Percentiles rank a stretch among this genome's conserved stretches.
These are phyloP conservation scores for Eupelmus urozonus DNA, from an alignment of 2,888 invertebrate species.

Conservation along the genomic window DNA sequence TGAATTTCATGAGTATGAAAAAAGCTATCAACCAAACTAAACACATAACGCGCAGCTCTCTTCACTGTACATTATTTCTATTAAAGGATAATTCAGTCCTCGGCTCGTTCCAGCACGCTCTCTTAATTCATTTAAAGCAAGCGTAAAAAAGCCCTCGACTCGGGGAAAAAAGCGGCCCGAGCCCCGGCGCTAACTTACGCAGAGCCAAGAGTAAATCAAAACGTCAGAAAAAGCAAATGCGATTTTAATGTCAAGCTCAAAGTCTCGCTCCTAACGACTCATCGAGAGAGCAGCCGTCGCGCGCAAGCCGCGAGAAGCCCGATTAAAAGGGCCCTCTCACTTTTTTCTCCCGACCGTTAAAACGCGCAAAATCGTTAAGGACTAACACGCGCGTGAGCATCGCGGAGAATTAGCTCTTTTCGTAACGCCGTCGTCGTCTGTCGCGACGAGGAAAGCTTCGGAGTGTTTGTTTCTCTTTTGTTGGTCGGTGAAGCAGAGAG, in stretches of 20 bases:
- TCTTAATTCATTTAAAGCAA: constrained; percentile 8
- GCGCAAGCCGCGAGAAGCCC: too few relatives aligned
- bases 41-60: neutral
- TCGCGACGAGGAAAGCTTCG: constrained; percentile 58
- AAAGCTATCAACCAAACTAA: too few relatives aligned
- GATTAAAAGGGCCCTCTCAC: constrained; percentile 57
- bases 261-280: constrained; percentile 40
- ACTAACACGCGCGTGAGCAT: too few relatives aligned
- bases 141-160: neutral
- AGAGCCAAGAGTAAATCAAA: constrained; percentile 32
- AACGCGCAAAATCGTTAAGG: constrained; percentile 16
- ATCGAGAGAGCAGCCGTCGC: constrained; percentile 10
- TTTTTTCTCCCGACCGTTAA: constrained; percentile 50
- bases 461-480: constrained; percentile 27
- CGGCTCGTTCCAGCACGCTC: neutral
- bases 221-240: constrained; percentile 63
- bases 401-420: constrained; percentile 67
- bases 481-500: neutral
- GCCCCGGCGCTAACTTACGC: neutral
- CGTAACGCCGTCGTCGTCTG: constrained; percentile 61
- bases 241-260: constrained; percentile 65
- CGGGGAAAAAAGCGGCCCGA: too few relatives aligned
- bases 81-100: constrained; percentile 22
- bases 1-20: too few relatives aligned
- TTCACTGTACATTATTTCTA: constrained; percentile 13